These are phyloP conservation scores for Fissipunctia ypsillon DNA, from an alignment of 2,888 invertebrate species.

Conservation along the genomic window DNA sequence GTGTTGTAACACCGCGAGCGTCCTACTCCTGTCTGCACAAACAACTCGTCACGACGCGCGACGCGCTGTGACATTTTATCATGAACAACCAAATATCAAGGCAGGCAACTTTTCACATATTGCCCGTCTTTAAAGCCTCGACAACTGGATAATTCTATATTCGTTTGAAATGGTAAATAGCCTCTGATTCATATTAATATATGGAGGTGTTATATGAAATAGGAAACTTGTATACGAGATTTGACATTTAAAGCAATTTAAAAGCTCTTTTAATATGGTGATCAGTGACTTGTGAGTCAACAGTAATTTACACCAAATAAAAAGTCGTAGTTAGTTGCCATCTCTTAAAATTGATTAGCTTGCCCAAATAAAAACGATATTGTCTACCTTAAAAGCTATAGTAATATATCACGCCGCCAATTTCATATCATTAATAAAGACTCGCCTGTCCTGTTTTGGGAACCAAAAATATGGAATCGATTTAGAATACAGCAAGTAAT, in stretches of 20 bases:
- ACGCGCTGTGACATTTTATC: constrained; percentile 80
- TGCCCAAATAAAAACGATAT: constrained; percentile 44
- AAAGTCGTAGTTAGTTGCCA: constrained; percentile 35
- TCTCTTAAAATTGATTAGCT: constrained; percentile 55
- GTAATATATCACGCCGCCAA: constrained; percentile 51
- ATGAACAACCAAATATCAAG: constrained; percentile 85
- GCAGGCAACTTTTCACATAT: constrained; percentile 77
- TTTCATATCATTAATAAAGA: constrained; percentile 47
- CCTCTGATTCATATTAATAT: constrained; percentile 80
- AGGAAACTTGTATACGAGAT: constrained; percentile 85
- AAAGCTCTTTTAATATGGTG: constrained; percentile 59
- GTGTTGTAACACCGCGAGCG: constrained; percentile 78
- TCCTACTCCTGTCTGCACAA: constrained; percentile 62
- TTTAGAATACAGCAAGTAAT: constrained; percentile 37
- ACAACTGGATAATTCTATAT: constrained; percentile 73
- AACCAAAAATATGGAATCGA: constrained; percentile 28
- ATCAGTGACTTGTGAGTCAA: constrained; percentile 69
- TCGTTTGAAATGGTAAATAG: constrained; percentile 76
- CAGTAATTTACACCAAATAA: constrained; percentile 55
- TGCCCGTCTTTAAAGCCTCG: constrained; percentile 72
- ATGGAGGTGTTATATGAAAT: constrained; percentile 81
- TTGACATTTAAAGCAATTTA: constrained; percentile 64
- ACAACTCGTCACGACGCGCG: constrained; percentile 50
- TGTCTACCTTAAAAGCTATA: constrained; percentile 56
- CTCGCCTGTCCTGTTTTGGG: constrained; percentile 33